Base-by-base conservation (phyloP, 2,113 vertebrate genomes). In the Oryzias curvinotus region DNA sequence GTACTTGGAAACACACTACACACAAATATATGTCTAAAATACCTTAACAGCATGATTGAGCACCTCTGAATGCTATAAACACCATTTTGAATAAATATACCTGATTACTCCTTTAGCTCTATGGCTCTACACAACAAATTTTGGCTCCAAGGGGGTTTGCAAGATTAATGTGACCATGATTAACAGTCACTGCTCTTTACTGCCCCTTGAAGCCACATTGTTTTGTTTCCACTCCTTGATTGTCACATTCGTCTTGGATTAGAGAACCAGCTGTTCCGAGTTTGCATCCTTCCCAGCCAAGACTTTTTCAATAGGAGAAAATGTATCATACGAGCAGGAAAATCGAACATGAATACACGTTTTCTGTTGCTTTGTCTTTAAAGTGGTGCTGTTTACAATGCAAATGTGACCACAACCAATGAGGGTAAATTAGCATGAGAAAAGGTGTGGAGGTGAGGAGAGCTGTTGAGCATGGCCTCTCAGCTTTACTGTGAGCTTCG, bases 361-460 rank as follows among this genome's bases (percentile, higher is more conserved):
- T 62, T 45, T 51, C 36, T 62, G 48, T 16, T 51, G 30, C 17
- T 62, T 62, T 52, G 44, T 57, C 45, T 54, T 25, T 26, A 1
- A 26, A 18, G 19, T 47, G 48, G 16, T 26, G 5, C 18, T 25
- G 63, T 71, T 57, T 62, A 57, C 14, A 51, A 56, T 56, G 30
- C 30, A 45, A 28, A 62, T 70, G 4, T 23, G n/a, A 15, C 13
- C n/a, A 13, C 52, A 18, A 14, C 19, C 54, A 25, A 19, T 15
- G 26, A 47, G 54, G 23, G 2, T 26, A 52, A 28, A 71, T 63
- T 52, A 52, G 53, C 68, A 57, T 71, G 0, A 52, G 4, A 41
- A 56, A 70, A 25, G 16, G 48, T 36, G 21, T 30, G 14, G n/a
- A 51, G 46, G 25, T 51, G 52, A 57, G 49, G 53, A 63, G 25